Evolutionary conservation across 1,140 invertebrate genomes (phyloP), one percentile per base, ranked within the genome.

Genomic region (Drosophila murphyi): DNA sequence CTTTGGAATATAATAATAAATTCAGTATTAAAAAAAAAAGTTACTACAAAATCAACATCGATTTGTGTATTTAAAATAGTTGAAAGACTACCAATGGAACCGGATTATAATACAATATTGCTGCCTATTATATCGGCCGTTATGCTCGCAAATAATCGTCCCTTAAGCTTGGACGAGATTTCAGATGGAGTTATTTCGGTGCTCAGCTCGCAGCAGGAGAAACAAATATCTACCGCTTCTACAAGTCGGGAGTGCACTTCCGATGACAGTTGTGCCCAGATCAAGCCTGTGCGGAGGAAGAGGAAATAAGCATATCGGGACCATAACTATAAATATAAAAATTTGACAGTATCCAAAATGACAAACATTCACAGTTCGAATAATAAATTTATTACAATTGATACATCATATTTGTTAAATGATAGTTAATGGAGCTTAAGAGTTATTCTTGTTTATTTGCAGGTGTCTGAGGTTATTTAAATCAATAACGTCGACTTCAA

Each of bases 121-220:
- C 31, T 68, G 8, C 82, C 82, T 10, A 55, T 86, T 7, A 72
- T 86, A 29, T 71, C 78, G 45, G 82, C 82, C n/a, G 79, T 86
- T 2, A 82, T 86, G 79, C 32, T 82, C 3, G 54, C 68, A 41
- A 72, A 82, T 35, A 81, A 81, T 34, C 80, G 77, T 41, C 82
- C 83, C 0, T 68, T 86, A 1, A 64, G 76, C 2, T 12, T 88
- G 43, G 82, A 86, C 45, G 83, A 88, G 20, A 86, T 86, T 34
- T 62, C 67, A 31, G 76, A 88, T 28, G 68, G 55, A 5, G 50
- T 86, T 4, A 54, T 55, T 5, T 48, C 47, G 0, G 10, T 86
- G 50, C 77, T 88, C 28, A 39, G n/a, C 12, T 76, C 79, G 0
- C 64, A 76, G 39, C 43, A 50, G 5, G 78, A 78, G 7, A 69